Evolutionary conservation across 1,140 invertebrate genomes (phyloP).

Genomic region (Drosophila pectinifera): DNA sequence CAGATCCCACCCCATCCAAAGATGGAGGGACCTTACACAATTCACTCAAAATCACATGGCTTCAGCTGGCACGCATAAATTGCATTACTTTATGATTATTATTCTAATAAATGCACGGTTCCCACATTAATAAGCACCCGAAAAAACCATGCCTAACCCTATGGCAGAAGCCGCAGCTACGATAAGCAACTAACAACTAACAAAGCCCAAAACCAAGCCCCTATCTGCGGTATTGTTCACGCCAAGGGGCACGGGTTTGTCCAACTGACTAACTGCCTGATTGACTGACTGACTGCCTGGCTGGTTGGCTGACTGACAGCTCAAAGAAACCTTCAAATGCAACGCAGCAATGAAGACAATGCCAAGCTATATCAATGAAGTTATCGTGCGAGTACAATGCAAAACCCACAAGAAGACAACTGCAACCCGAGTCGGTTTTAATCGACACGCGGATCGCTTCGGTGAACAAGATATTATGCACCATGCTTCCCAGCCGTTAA

Average conservation of each 20-base stretch:
- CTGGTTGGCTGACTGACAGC: conserved; percentile 49
- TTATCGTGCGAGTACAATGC: conserved; percentile 55
- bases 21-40: conserved; percentile 47
- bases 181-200: conserved; percentile 39
- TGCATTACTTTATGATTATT: conserved; percentile 71
- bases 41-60: conserved; percentile 49
- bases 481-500: conserved; percentile 38
- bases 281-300: conserved; percentile 31
- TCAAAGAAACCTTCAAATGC: conserved; percentile 78
- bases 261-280: conserved; percentile 37
- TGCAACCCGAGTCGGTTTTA: conserved; percentile 49
- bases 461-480: conserved; percentile 56
- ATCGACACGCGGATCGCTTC: conserved; percentile 65
- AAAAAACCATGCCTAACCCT: conserved; percentile 47
- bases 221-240: conserved; percentile 67
- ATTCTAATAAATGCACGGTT: conserved; percentile 76
- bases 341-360: conserved; percentile 71
- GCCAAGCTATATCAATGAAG: conserved; percentile 76
- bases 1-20: conserved; percentile 23
- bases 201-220: conserved; percentile 37
- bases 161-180: conserved; percentile 20
- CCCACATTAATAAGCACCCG: conserved; percentile 75
- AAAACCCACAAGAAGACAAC: conserved; percentile 45
- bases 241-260: conserved; percentile 62
- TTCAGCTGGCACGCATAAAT: conserved; percentile 74